Conservation (phyloP, 2,113 vertebrate species). For the Melanerpes aurifrons region DNA sequence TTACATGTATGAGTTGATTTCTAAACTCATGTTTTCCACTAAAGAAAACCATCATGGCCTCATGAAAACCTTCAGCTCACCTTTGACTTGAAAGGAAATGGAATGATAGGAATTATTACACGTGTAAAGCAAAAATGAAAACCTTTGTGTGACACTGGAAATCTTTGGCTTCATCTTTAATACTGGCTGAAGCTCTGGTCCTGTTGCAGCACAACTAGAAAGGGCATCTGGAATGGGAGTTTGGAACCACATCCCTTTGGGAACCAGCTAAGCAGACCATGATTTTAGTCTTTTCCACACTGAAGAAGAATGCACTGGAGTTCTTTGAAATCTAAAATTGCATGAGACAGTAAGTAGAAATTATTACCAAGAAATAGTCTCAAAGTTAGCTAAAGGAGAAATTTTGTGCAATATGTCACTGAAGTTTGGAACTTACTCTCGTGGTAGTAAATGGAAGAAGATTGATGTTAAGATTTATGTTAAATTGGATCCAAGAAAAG, state of each 20-base stretch:
- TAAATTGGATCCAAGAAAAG: background rate
- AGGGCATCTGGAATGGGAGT: background rate
- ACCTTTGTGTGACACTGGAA: background rate
- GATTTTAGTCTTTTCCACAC: background rate
- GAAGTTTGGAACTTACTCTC: background rate
- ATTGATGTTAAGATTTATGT: background rate
- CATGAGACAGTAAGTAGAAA: background rate
- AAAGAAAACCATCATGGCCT: background rate
- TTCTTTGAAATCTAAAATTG: background rate
- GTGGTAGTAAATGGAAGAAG: background rate
- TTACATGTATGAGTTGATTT: rapidly evolving
- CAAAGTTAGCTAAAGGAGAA: background rate
- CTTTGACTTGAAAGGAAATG: background rate
- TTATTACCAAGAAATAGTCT: background rate
- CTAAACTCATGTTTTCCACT: background rate
- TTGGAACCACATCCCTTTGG: background rate
- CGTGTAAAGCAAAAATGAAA: background rate
- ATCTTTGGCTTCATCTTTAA: background rate
- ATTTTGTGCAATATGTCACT: background rate
- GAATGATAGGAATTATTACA: background rate
- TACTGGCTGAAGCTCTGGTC: background rate
- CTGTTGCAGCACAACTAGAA: background rate
- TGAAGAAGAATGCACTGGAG: background rate
- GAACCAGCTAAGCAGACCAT: background rate
- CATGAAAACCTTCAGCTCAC: background rate